A percentile compares a stretch with the other conserved stretches of the same genome.
phyloP scores from a whole-genome alignment of 2,888 invertebrate species.

The Scrobipalpa costella region DNA sequence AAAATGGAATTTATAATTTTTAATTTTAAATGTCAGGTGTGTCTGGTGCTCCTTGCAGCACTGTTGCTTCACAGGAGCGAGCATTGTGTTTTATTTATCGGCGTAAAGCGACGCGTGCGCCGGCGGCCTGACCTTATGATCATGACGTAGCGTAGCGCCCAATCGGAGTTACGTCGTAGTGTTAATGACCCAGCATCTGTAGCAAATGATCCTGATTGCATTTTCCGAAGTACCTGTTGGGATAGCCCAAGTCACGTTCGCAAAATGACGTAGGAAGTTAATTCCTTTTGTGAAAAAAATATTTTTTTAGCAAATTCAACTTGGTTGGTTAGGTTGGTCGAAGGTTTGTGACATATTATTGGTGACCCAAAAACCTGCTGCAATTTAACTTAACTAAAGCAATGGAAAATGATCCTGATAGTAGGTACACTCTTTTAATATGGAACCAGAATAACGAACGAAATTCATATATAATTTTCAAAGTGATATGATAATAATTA shows the following conservation, averaged over 20 bases:
- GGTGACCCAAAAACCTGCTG: too few relatives aligned
- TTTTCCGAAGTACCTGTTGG: neutral
- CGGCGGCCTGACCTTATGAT: conserved; percentile 33
- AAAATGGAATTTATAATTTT: conserved; percentile 4
- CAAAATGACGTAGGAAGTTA: neutral
- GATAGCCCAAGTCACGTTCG: neutral
- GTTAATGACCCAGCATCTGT: conserved; percentile 22
- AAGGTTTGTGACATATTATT: too few relatives aligned
- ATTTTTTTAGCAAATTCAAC: too few relatives aligned
- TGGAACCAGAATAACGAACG: too few relatives aligned
- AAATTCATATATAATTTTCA: too few relatives aligned
- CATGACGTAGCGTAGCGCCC: conserved; percentile 26
- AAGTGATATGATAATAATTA: too few relatives aligned
- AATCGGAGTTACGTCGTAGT: conserved; percentile 7
- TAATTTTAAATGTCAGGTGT: conserved; percentile 9
- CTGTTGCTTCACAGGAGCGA: conserved; percentile 33
- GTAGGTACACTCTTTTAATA: too few relatives aligned
- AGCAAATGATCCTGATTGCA: neutral
- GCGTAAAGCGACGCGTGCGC: conserved; percentile 31
- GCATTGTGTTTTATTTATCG: conserved; percentile 38
- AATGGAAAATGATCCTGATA: too few relatives aligned
- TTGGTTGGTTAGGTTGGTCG: too few relatives aligned
- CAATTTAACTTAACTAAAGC: too few relatives aligned
- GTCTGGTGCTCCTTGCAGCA: conserved; percentile 34
- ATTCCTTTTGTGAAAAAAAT: too few relatives aligned